A percentile compares a stretch with the other conserved stretches of the same genome.
phyloP scores from a whole-genome alignment of 2,797 vertebrate species.

The Hozukius guyotensis region DNA sequence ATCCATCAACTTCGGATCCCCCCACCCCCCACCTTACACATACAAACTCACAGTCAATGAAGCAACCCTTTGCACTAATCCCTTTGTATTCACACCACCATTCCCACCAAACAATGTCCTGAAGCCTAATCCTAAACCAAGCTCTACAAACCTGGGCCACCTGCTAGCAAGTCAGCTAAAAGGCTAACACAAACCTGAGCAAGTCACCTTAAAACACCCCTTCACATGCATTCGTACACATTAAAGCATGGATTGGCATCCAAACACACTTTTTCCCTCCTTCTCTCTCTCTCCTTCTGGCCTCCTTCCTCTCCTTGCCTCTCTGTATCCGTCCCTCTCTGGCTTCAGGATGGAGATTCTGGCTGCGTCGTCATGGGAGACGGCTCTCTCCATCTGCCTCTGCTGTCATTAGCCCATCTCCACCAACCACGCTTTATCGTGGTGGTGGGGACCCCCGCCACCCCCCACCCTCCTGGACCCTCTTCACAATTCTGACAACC shows the following conservation, averaged over 20 bases:
- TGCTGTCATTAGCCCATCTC: conserved; percentile 78
- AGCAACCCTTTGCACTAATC: conserved; percentile 81
- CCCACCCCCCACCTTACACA: conserved; percentile 48
- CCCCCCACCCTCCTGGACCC: conserved; percentile 61
- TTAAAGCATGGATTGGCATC: neutral
- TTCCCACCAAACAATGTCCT: conserved; percentile 81
- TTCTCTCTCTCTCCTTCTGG: conserved; percentile 3
- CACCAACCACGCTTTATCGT: conserved; percentile 80
- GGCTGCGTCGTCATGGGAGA: conserved; percentile 69
- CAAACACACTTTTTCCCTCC: neutral
- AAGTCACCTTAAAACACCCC: neutral
- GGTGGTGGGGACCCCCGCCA: conserved; percentile 34
- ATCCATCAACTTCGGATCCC: conserved; percentile 74
- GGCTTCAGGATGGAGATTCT: conserved; percentile 63
- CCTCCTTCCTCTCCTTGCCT: neutral
- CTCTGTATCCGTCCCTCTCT: conserved; percentile 28
- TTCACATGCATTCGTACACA: neutral
- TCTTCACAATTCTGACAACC: conserved; percentile 72
- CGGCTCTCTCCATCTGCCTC: conserved; percentile 82
- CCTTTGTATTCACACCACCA: conserved; percentile 84
- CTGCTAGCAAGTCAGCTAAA: conserved; percentile 71
- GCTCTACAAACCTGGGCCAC: conserved; percentile 78
- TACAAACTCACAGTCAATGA: conserved; percentile 71
- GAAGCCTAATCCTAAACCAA: conserved; percentile 78
- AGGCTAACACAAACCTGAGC: conserved; percentile 26